Base-by-base conservation (phyloP, 2,797 vertebrate species). In the Gymnoscopelus microlampas region DNA sequence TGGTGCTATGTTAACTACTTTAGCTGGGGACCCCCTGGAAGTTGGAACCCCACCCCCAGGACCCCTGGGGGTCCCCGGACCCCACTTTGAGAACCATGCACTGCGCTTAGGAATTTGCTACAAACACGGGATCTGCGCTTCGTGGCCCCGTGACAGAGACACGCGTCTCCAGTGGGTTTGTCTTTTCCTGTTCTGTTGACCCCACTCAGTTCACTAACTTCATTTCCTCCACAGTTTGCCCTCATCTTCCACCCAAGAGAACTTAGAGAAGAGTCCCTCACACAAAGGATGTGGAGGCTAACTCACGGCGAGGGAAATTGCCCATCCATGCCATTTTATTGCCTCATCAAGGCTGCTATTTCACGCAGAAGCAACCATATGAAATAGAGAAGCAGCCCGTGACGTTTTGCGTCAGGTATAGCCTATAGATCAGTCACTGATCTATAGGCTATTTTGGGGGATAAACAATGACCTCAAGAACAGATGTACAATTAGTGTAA, bases 141-240 rank as follows among this genome's bases (percentile, higher is more conserved):
- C 62, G 56, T 57, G 67, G 73, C 68, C 55, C 73, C 69, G 39
- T 77, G 81, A 78, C 78, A 47, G 71, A 79, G 60, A 74, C 85
- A 84, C 77, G 76, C 87, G 88, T 89, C 77, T 75, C 83, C 81
- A 70, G 79, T 70, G 63, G 73, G 62, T 66, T 68, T 72, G 73
- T 83, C 86, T 87, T 89, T 44, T 90, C 91, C 92, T 93, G 92
- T 91, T 77, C 85, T 64, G 82, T 76, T 93, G 89, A 92, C 90
- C 89, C 83, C 89, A 70, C 87, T 91, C 92, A 92, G 58, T 92
- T 90, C 91, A 93, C 90, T 92, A 85, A 94, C 91, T 94, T 87
- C 87, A 94, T 95, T 95, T 95, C 94, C 94, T 90, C 83, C 68
- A 76, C 80, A 62, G 60, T 68, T 19, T 19, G 78, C 82, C 87